phyloP scores from a whole-genome alignment of 2,888 invertebrate genomes.

The Neocrepidodera transversa region DNA sequence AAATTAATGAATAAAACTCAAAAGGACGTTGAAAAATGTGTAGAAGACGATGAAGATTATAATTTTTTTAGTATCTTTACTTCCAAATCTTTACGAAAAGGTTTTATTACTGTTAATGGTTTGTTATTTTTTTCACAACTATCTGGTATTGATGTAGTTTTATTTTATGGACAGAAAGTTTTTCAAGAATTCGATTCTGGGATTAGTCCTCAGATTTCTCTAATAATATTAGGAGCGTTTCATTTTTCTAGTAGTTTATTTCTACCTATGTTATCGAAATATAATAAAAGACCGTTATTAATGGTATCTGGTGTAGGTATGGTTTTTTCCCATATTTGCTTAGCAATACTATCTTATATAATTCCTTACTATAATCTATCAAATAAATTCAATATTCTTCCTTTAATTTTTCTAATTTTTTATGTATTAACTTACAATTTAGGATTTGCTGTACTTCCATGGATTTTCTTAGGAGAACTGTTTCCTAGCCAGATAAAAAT shows the following conservation, averaged over 20 bases:
- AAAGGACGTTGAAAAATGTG: conserved; percentile 70
- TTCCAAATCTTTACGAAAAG: conserved; percentile 72
- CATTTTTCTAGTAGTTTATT: conserved; percentile 77
- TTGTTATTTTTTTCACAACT: conserved; percentile 84
- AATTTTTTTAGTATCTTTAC: conserved; percentile 9
- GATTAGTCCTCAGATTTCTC: conserved; percentile 66
- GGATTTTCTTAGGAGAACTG: conserved; percentile 82
- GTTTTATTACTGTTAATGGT: conserved; percentile 73
- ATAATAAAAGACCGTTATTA: conserved; percentile 77
- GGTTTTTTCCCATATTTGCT: conserved; percentile 57
- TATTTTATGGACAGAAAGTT: conserved; percentile 78
- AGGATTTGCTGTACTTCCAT: no score
- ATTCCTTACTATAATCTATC: conserved; percentile 8
- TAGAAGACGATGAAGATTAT: conserved; percentile 61
- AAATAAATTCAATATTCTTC: conserved; percentile 68
- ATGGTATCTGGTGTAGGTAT: conserved; percentile 75
- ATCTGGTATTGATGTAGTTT: conserved; percentile 79
- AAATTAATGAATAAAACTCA: conserved; percentile 69
- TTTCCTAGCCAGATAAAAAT: conserved; percentile 73
- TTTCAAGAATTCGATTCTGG: conserved; percentile 71
- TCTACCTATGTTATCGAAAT: conserved; percentile 76
- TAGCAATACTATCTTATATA: conserved; percentile 64
- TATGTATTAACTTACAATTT: conserved; percentile 78
- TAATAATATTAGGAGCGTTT: conserved; percentile 78
- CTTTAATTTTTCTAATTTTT: conserved; percentile 71